These are phyloP conservation scores for Archips crataeganus DNA, from an alignment of 2,888 invertebrate genomes.

Conservation along the genomic window DNA sequence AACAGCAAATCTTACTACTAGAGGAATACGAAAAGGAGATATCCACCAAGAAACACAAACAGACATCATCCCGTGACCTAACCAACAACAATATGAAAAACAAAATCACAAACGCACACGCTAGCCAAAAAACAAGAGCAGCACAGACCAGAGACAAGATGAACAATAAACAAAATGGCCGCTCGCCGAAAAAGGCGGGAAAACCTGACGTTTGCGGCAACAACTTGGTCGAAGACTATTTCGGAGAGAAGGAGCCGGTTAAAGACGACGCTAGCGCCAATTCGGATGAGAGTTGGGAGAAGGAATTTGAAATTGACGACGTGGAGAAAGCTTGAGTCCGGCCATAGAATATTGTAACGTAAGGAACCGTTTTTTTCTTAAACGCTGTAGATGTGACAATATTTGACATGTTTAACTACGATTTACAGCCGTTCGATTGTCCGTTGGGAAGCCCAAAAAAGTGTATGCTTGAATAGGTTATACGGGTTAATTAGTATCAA, in stretches of 20 bases:
- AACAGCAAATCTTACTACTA: conserved; percentile 88
- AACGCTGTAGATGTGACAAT: not conserved
- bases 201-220: conserved; percentile 80
- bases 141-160: conserved; percentile 65
- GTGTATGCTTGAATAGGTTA: not conserved
- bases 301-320: conserved; percentile 86
- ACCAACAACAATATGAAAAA: conserved; percentile 68
- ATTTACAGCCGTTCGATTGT: not conserved
- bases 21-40: conserved; percentile 90
- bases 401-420: not conserved
- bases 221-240: conserved; percentile 83
- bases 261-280: conserved; percentile 81
- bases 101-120: conserved; percentile 57
- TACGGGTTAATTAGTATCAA: too few relatives aligned
- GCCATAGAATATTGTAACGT: conserved; percentile 48
- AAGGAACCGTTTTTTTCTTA: not conserved
- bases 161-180: conserved; percentile 59
- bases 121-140: conserved; percentile 52
- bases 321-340: conserved; percentile 62
- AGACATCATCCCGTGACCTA: conserved; percentile 61
- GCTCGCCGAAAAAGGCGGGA: conserved; percentile 66
- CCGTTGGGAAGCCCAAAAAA: not conserved
- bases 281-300: conserved; percentile 87
- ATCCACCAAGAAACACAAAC: conserved; percentile 72
- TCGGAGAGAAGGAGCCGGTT: conserved; percentile 72